Conservation (phyloP, 30 jellyfish, hydroid and myxozoan species). For the Aurelia aurita region DNA sequence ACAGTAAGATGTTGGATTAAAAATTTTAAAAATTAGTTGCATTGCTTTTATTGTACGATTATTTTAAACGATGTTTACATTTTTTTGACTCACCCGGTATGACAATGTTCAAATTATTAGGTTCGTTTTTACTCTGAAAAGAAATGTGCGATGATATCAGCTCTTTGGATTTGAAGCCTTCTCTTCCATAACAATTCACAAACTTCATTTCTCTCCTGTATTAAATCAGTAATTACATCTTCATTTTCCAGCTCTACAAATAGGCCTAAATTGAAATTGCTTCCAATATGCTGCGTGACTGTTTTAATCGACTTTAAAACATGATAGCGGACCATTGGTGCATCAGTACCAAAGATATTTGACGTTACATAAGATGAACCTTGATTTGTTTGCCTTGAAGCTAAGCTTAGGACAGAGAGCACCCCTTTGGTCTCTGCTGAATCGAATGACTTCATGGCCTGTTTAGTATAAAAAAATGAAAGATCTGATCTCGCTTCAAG, state of each 20-base stretch:
- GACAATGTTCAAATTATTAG: neutral
- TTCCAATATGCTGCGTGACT: slow-evolving; percentile 10
- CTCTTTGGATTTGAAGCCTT: slow-evolving; percentile 23
- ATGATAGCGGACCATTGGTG: slow-evolving; percentile 37
- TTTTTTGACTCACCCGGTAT: too few species aligned
- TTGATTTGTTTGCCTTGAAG: slow-evolving; percentile 22
- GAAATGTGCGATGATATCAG: slow-evolving; percentile 21
- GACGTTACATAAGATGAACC: slow-evolving; percentile 3
- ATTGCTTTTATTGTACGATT: too few species aligned
- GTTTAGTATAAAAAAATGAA: neutral
- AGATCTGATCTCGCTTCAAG: slow-evolving; percentile 35
- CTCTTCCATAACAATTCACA: slow-evolving; percentile 36
- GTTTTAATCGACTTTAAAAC: slow-evolving; percentile 20
- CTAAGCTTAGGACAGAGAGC: slow-evolving; percentile 16
- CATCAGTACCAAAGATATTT: slow-evolving; percentile 21
- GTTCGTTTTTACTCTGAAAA: neutral
- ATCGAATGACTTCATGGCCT: neutral
- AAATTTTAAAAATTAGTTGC: too few species aligned
- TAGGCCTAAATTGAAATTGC: slow-evolving; percentile 26
- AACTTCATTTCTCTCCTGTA: slow-evolving; percentile 10
- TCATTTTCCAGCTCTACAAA: slow-evolving; percentile 12
- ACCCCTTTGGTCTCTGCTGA: neutral
- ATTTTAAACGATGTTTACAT: too few species aligned
- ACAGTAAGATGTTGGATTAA: too few species aligned
- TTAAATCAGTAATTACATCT: neutral